Percentiles rank a stretch among this genome's conserved stretches.
Conservation (phyloP, 2,113 vertebrate species). For the Melospiza georgiana region DNA sequence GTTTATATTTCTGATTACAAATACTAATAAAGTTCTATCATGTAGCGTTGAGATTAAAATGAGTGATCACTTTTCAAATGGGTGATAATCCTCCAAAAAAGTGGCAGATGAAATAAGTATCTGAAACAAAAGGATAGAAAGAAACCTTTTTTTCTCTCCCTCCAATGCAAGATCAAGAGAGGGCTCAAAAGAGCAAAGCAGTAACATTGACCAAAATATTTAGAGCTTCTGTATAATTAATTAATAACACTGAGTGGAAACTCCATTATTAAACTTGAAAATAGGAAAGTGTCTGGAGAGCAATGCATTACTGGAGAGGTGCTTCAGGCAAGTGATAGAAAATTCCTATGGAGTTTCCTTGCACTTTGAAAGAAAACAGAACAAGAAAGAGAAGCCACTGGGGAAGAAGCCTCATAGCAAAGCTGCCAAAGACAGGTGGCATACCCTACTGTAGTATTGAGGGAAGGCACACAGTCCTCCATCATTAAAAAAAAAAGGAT, state of each 20-base stretch:
- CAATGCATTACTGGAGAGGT: background rate
- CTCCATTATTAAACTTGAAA: background rate
- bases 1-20: background rate
- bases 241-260: background rate
- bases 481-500: background rate
- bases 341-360: background rate
- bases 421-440: background rate
- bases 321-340: background rate
- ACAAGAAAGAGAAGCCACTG: background rate
- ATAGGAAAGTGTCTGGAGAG: background rate
- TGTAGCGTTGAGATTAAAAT: background rate
- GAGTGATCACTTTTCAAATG: background rate
- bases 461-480: background rate
- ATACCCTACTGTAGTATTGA: background rate
- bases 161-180: background rate
- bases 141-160: background rate
- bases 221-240: background rate
- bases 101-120: background rate
- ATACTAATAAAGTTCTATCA: background rate
- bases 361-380: background rate
- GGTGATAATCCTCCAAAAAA: background rate
- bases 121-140: background rate
- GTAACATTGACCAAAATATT: background rate
- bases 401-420: background rate
- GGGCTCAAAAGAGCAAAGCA: background rate